phyloP scores from a whole-genome alignment of 2,113 vertebrate species.

The Sphyrna mokarran region DNA sequence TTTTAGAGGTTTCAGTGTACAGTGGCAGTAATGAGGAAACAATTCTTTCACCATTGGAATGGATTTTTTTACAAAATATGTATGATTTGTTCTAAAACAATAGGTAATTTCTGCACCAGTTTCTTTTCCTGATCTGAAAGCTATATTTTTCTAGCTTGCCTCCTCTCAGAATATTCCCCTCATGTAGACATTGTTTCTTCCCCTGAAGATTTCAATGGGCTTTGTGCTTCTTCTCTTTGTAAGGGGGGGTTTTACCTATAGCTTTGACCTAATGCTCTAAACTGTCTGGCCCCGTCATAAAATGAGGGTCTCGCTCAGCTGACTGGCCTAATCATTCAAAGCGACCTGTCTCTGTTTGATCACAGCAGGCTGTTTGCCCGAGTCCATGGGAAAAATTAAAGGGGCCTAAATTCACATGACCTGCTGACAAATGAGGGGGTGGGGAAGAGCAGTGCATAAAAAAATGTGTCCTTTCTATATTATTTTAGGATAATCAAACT shows the following conservation, averaged over 20 bases:
- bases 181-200: not conserved
- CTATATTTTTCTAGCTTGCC: not conserved
- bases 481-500: constrained; percentile 23
- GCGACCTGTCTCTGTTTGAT: constrained; percentile 6
- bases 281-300: not conserved
- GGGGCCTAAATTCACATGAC: constrained; percentile 24
- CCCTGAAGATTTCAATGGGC: not conserved
- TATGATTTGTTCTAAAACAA: not conserved
- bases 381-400: not conserved
- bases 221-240: not conserved
- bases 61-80: not conserved
- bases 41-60: not conserved
- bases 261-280: not conserved
- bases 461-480: constrained; percentile 14
- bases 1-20: not conserved
- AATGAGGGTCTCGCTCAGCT: not conserved
- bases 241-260: not conserved
- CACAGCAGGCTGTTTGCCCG: not conserved
- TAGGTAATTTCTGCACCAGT: not conserved
- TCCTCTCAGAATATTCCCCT: not conserved
- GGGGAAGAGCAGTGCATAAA: not conserved
- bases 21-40: not conserved
- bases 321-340: constrained; percentile 2
- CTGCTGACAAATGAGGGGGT: not conserved
- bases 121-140: not conserved